Percentiles rank a stretch among this genome's conserved stretches.
phyloP scores from a whole-genome alignment of 2,113 vertebrate genomes.

The Steatornis caripensis region DNA sequence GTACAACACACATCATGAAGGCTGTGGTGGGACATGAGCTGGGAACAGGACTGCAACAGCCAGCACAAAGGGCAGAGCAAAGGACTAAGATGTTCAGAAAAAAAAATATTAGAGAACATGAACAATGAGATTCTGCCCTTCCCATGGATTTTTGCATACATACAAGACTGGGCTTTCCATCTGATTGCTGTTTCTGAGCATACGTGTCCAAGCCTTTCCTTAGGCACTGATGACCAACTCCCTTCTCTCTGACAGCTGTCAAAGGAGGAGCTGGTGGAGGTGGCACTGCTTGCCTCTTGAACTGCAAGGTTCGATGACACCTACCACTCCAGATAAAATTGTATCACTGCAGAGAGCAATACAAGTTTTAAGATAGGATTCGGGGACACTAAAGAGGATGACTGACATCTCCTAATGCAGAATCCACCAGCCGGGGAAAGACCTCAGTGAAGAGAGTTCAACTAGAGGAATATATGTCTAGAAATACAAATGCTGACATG shows the following conservation, averaged over 20 bases:
- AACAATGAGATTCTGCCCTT: not conserved
- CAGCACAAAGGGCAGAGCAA: not conserved
- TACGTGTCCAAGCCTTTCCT: not conserved
- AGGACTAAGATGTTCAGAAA: not conserved
- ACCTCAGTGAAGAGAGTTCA: not conserved
- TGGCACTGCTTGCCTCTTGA: not conserved
- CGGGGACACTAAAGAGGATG: not conserved
- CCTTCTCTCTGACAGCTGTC: fast-evolving
- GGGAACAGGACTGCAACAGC: not conserved
- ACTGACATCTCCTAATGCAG: not conserved
- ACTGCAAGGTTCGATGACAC: not conserved
- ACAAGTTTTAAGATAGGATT: not conserved
- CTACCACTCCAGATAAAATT: not conserved
- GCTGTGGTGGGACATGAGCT: not conserved
- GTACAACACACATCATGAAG: not conserved
- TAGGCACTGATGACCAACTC: not conserved
- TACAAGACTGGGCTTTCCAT: not conserved
- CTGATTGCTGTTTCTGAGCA: not conserved
- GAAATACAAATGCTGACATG: not conserved
- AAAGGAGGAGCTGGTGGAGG: not conserved
- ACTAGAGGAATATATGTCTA: not conserved
- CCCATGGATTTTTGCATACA: not conserved
- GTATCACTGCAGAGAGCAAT: not conserved
- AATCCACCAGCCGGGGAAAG: not conserved
- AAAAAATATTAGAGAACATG: not conserved